phyloP scores from a whole-genome alignment of 1,140 invertebrate genomes.

The Eriosoma lanigerum region DNA sequence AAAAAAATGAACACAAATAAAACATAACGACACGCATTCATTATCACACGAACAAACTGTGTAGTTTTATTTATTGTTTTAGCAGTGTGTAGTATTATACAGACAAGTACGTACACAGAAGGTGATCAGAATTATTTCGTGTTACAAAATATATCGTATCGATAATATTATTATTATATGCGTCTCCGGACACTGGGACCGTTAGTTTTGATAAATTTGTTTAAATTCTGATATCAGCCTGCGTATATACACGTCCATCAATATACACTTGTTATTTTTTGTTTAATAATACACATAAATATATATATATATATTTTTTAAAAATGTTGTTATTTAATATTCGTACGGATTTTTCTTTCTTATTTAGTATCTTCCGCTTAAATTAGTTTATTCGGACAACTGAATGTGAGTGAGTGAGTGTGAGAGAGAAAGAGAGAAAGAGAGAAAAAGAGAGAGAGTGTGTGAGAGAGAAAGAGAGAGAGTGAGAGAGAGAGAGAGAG shows the following conservation, averaged over 20 bases:
- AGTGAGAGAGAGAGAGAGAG: not conserved
- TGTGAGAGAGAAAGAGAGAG: no score
- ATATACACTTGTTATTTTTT: constrained; percentile 27
- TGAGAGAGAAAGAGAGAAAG: no score
- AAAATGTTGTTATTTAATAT: constrained; percentile 23
- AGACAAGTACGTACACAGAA: not conserved
- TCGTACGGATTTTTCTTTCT: constrained; percentile 26
- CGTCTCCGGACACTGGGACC: no score
- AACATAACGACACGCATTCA: constrained; percentile 32
- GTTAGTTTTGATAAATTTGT: no score
- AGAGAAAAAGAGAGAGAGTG: no score
- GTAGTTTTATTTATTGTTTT: not conserved
- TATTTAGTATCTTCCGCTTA: constrained; percentile 25
- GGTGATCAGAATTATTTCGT: no score
- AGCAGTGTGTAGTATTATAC: constrained; percentile 2
- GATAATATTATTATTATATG: no score
- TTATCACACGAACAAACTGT: constrained; percentile 41
- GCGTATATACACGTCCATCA: not conserved
- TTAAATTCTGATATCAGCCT: no score
- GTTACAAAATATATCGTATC: no score
- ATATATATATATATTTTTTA: not conserved
- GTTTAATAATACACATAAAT: not conserved
- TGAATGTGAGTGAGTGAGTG: not conserved
- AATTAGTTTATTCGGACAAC: constrained; percentile 16
- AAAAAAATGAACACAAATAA: not conserved